These are phyloP conservation scores for Apis laboriosa DNA, from an alignment of 1,140 invertebrate genomes.

Conservation along the genomic window DNA sequence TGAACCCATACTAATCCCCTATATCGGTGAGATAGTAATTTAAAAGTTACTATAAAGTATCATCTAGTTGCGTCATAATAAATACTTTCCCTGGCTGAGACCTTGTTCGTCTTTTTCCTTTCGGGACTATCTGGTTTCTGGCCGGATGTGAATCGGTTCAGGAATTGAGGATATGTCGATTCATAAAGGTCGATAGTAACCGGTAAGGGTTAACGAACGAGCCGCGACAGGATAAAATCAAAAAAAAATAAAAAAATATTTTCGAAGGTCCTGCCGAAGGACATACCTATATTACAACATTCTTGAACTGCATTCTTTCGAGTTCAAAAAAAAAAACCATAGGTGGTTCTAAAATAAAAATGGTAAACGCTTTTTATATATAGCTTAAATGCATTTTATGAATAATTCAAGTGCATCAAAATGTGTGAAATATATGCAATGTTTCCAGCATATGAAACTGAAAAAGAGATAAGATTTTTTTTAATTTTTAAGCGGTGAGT, in stretches of 20 bases:
- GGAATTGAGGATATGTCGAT: slow-evolving; percentile 15
- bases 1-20: not conserved
- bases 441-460: not conserved
- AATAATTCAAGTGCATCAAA: not conserved
- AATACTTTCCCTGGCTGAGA: slow-evolving; percentile 44
- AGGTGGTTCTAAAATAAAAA: not conserved
- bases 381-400: not conserved
- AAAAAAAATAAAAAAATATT: slow-evolving; percentile 13
- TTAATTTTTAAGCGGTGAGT: not conserved
- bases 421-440: not conserved
- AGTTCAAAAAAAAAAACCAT: not conserved
- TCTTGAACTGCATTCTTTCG: slow-evolving; percentile 16
- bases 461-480: not conserved
- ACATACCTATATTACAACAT: slow-evolving; percentile 38
- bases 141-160: slow-evolving; percentile 51
- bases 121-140: not conserved
- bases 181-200: slow-evolving; percentile 45
- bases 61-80: slow-evolving; percentile 39
- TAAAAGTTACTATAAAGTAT: slow-evolving; percentile 4
- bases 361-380: not conserved
- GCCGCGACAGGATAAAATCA: slow-evolving; percentile 25
- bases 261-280: slow-evolving; percentile 44
- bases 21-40: not conserved
- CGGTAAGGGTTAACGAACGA: slow-evolving; percentile 55
- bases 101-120: slow-evolving; percentile 47